Evolutionary conservation across 2,797 vertebrate species (phyloP).

Genomic region (Erpetoichthys calabaricus): DNA sequence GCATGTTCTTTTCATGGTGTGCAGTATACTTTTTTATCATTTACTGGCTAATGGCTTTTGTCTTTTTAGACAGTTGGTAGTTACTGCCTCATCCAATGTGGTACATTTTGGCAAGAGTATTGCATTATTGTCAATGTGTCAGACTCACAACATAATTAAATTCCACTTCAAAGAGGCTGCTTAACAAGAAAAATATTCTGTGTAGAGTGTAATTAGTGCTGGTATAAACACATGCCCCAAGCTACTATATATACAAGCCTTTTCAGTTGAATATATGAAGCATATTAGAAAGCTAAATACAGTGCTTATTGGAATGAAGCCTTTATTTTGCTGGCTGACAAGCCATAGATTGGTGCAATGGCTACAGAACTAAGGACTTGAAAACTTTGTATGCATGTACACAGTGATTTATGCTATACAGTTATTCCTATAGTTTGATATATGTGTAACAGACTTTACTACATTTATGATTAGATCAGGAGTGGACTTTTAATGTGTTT

Average conservation of each 20-base stretch:
- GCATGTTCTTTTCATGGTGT: too few relatives aligned
- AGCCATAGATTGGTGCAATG: neutral
- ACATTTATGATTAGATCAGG: too few relatives aligned
- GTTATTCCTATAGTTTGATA: too few relatives aligned
- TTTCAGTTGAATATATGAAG: constrained; percentile 1
- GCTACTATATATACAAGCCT: constrained; percentile 4
- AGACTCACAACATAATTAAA: constrained; percentile 37
- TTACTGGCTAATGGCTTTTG: constrained; percentile 22
- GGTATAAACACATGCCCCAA: constrained; percentile 4
- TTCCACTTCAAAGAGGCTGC: constrained; percentile 29
- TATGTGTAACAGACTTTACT: too few relatives aligned
- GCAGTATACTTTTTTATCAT: neutral
- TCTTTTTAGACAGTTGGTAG: constrained; percentile 18
- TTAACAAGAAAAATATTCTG: constrained; percentile 23
- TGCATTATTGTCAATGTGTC: constrained; percentile 22
- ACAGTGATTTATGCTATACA: too few relatives aligned
- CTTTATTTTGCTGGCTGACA: neutral
- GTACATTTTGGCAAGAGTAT: constrained; percentile 25
- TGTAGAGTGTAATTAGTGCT: constrained; percentile 9
- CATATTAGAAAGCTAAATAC: neutral
- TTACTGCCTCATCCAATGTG: constrained; percentile 23
- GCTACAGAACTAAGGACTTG: too few relatives aligned
- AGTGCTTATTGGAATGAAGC: constrained; percentile 1
- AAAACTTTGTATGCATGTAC: too few relatives aligned
- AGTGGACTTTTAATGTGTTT: too few relatives aligned